Conservation (phyloP, 2,888 invertebrate genomes). For the Yponomeuta sedellus region DNA sequence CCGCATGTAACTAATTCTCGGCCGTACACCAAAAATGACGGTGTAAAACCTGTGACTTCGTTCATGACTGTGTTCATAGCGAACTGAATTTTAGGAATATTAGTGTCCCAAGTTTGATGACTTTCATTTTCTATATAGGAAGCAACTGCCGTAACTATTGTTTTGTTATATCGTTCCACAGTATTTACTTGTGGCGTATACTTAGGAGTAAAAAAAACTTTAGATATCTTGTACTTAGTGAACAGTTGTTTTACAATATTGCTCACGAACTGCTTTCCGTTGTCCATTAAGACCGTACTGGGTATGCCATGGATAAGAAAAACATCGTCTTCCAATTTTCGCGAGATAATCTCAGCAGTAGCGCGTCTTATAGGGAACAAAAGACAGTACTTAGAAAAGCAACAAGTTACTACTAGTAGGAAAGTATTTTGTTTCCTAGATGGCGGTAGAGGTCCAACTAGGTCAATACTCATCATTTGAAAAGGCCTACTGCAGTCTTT, state of each 20-base stretch:
- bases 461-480: slow-evolving; percentile 21
- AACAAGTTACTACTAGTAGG: slow-evolving; percentile 23
- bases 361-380: slow-evolving; percentile 19
- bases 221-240: slow-evolving; percentile 26
- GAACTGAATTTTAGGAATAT: slow-evolving; percentile 21
- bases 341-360: slow-evolving; percentile 17
- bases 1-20: slow-evolving; percentile 22
- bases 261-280: slow-evolving; percentile 29
- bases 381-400: slow-evolving; percentile 24
- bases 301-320: slow-evolving; percentile 29
- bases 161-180: slow-evolving; percentile 12
- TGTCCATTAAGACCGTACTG: slow-evolving; percentile 27
- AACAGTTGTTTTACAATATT: slow-evolving; percentile 15
- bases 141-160: slow-evolving; percentile 23
- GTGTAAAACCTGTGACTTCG: slow-evolving; percentile 25
- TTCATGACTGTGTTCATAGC: slow-evolving; percentile 27
- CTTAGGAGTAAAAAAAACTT: too few relatives aligned
- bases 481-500: slow-evolving; percentile 24
- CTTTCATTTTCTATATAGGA: slow-evolving; percentile 23
- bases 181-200: too few relatives aligned
- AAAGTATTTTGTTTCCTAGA: slow-evolving; percentile 20
- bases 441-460: slow-evolving; percentile 24
- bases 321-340: slow-evolving; percentile 23
- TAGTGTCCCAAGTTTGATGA: slow-evolving; percentile 26
- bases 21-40: slow-evolving; percentile 24